These are phyloP conservation scores for Enteromius mattozi DNA, from an alignment of 2,797 vertebrate genomes.

Conservation along the genomic window DNA sequence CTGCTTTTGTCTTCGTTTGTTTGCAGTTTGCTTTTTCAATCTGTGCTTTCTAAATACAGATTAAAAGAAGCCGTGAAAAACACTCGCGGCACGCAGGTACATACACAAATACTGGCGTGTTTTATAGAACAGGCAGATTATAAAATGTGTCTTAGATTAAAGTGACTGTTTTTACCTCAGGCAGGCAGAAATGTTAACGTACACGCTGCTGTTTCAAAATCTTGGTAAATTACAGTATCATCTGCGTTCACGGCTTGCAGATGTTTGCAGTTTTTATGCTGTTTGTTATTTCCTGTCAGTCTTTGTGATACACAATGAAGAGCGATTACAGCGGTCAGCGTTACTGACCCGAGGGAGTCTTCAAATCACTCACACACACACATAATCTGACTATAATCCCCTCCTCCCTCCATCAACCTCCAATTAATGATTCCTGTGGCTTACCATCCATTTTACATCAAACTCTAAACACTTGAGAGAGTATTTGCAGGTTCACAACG, in stretches of 20 bases:
- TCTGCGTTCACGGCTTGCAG: slow-evolving; percentile 26
- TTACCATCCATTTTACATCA: slow-evolving; percentile 24
- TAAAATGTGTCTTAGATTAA: slow-evolving; percentile 8
- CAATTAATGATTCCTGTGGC: slow-evolving; percentile 41
- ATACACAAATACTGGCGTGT: slow-evolving; percentile 16
- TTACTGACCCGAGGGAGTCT: slow-evolving; percentile 38
- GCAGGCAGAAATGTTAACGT: neutral
- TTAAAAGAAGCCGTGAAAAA: slow-evolving; percentile 42
- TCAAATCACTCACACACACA: slow-evolving; percentile 41
- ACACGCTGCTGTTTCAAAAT: slow-evolving; percentile 1
- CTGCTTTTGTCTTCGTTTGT: slow-evolving; percentile 48
- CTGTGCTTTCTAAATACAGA: slow-evolving; percentile 46
- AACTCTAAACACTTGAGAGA: slow-evolving; percentile 15
- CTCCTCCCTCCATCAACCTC: slow-evolving; percentile 23
- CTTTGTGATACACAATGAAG: slow-evolving; percentile 38
- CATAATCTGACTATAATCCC: slow-evolving; percentile 46
- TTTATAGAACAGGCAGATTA: slow-evolving; percentile 30
- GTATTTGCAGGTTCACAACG: neutral
- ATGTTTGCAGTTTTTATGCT: slow-evolving; percentile 37
- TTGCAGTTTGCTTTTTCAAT: slow-evolving; percentile 29
- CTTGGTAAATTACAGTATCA: slow-evolving; percentile 21
- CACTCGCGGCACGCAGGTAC: neutral
- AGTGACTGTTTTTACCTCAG: slow-evolving; percentile 4
- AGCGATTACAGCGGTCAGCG: slow-evolving; percentile 44
- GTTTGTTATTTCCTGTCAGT: slow-evolving; percentile 44